phyloP scores from a whole-genome alignment of 1,140 invertebrate species.

The Bilobella aurantiaca region DNA sequence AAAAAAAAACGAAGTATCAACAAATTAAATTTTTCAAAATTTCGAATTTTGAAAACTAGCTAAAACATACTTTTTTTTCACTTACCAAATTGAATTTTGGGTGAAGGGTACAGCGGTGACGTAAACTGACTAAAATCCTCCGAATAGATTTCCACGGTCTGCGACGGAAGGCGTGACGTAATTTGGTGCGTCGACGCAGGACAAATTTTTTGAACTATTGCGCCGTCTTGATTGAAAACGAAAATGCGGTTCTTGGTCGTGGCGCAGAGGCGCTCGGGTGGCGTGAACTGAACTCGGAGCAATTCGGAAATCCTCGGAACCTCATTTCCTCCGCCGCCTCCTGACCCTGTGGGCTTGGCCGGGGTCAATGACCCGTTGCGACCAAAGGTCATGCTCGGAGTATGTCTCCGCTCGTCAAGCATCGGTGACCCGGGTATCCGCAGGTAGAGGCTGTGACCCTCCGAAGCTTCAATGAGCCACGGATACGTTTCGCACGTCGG shows the following conservation, averaged over 20 bases:
- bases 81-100: slow-evolving; percentile 15
- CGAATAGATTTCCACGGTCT: slow-evolving; percentile 33
- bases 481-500: slow-evolving; percentile 32
- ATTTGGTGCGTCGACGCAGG: slow-evolving; percentile 28
- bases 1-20: too few relatives aligned
- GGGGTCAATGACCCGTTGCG: neutral
- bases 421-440: slow-evolving; percentile 31
- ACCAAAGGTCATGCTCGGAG: neutral
- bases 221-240: slow-evolving; percentile 29
- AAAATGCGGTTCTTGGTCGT: slow-evolving; percentile 34
- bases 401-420: slow-evolving; percentile 17
- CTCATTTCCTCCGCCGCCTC: neutral
- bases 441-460: slow-evolving; percentile 27
- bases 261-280: slow-evolving; percentile 29
- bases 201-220: slow-evolving; percentile 34
- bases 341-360: neutral
- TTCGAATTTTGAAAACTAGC: too few relatives aligned
- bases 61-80: too few relatives aligned
- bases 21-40: too few relatives aligned
- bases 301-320: neutral
- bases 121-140: slow-evolving; percentile 29
- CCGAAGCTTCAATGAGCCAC: slow-evolving; percentile 29
- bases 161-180: slow-evolving; percentile 18
- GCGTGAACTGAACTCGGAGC: slow-evolving; percentile 12
- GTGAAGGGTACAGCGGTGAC: slow-evolving; percentile 28